These are phyloP conservation scores for Palloptera scutellata DNA, from an alignment of 2,888 invertebrate species.

Conservation along the genomic window DNA sequence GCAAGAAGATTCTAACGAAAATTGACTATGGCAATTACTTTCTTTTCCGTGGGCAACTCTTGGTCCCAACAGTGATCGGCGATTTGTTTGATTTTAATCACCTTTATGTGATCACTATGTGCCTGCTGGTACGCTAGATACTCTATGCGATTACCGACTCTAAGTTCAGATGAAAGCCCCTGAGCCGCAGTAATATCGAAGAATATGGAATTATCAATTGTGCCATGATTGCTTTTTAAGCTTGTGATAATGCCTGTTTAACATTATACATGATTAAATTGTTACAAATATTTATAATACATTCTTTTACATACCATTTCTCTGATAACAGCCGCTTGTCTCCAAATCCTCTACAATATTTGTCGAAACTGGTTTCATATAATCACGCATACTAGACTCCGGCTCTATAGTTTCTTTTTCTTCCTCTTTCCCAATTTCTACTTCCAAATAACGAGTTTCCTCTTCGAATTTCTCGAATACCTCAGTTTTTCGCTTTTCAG, in stretches of 20 bases:
- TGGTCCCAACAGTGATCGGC: slow-evolving; percentile 67
- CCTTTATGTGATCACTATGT: slow-evolving; percentile 63
- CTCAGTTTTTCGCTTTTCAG: slow-evolving; percentile 43
- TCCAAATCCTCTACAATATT: no score
- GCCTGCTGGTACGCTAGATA: slow-evolving; percentile 68
- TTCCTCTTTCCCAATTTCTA: slow-evolving; percentile 46
- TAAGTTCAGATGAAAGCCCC: slow-evolving; percentile 53
- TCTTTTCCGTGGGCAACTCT: slow-evolving; percentile 52
- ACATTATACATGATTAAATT: background rate
- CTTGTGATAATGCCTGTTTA: slow-evolving; percentile 69
- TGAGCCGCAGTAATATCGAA: slow-evolving; percentile 65
- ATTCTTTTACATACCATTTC: slow-evolving; percentile 41
- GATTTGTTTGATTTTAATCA: slow-evolving; percentile 70
- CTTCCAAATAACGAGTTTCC: slow-evolving; percentile 64
- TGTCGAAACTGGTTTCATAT: no score
- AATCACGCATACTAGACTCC: slow-evolving; percentile 28
- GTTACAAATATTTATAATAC: background rate
- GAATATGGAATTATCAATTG: slow-evolving; percentile 70
- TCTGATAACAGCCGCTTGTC: slow-evolving; percentile 42
- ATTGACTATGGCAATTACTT: slow-evolving; percentile 24
- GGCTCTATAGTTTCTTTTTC: background rate
- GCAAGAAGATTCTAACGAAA: background rate
- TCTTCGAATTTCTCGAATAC: slow-evolving; percentile 64
- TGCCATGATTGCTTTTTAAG: slow-evolving; percentile 65
- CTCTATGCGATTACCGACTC: slow-evolving; percentile 67